Base-by-base conservation (phyloP, 1,140 invertebrate genomes). In the Leptopilina boulardi region DNA sequence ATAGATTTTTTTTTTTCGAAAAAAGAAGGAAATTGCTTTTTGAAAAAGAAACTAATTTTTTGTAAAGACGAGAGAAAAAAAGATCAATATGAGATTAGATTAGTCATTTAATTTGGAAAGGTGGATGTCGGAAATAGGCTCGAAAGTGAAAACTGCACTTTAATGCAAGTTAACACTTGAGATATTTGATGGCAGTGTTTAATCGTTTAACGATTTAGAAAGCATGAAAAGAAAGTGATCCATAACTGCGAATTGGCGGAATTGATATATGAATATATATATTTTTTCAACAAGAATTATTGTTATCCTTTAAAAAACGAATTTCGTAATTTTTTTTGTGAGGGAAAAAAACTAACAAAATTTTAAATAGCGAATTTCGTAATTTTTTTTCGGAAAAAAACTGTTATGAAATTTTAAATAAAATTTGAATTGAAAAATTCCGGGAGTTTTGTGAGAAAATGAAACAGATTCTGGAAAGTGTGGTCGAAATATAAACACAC, bases 151-250 rank as follows among this genome's bases (percentile, higher is more conserved):
- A 26, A 66, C 47, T n/a, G n/a, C 0, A 51, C 15, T 66, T 66
- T 66, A 30, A 66, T 30, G 15, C 3, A n/a, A 66, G 3, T 66
- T 66, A 34, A 66, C 21, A 66, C 59, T 66, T n/a, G 59, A 66
- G 59, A 66, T 66, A 66, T 66, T 66, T 66, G 59, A 66, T 66
- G 23, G 59, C 26, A 66, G 59, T 18, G 47, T 66, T 66, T 26
- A 66, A 66, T 34, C 59, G 13, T 59, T 59, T 26, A 59, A 59
- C 21, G 3, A 11, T 66, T 34, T 66, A 66, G 59, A 66, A 66
- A 66, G 59, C 21, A 66, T 66, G 11, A 66, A 66, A 66, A 30
- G 26, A 66, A 66, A 66, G 26, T 34, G 13, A 66, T 66, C 11
- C 59, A 66, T 66, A 30, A n/a, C 8, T 66, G 47, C 26, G 23